Evolutionary conservation across 2,888 invertebrate genomes (phyloP).

Genomic region (Gasteruption jaculator): DNA sequence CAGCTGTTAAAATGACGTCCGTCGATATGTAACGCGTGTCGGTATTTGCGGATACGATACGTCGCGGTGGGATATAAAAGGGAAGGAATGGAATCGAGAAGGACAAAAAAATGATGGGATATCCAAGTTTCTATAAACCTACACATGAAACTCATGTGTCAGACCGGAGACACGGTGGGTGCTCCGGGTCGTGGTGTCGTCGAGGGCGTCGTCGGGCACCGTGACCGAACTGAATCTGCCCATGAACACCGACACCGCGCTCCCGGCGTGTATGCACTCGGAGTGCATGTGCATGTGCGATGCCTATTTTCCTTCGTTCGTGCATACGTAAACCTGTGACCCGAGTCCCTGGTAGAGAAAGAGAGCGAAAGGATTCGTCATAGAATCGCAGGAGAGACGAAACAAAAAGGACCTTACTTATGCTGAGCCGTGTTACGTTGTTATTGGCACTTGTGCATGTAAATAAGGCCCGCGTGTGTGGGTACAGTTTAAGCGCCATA

Average conservation of each 20-base stretch:
- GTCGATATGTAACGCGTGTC: too few species aligned
- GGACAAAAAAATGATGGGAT: conserved; percentile 17
- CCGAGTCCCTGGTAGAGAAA: conserved; percentile 12
- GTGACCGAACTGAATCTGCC: conserved; percentile 47
- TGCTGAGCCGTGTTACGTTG: conserved; percentile 1
- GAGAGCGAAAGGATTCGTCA: conserved; percentile 8
- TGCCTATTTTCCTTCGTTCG: too few species aligned
- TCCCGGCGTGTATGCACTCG: conserved; percentile 24
- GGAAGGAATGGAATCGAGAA: conserved; percentile 4
- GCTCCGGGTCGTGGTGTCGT: conserved; percentile 36
- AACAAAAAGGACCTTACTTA: conserved; percentile 2
- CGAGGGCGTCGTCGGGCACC: conserved; percentile 40
- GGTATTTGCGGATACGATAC: too few species aligned
- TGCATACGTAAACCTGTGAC: conserved; percentile 18
- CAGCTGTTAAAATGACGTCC: too few species aligned
- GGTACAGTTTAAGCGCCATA: too few species aligned
- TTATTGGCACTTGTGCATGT: conserved; percentile 15
- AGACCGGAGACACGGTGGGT: conserved; percentile 49
- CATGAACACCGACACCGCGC: conserved; percentile 39
- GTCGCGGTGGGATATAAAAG: too few species aligned
- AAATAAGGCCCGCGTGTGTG: conserved; percentile 12
- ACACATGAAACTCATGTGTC: conserved; percentile 32
- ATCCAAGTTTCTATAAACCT: too few species aligned
- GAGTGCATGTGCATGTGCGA: too few species aligned
- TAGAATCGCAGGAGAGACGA: too few species aligned